Conservation (phyloP, 2,888 invertebrate genomes). For the Melieria omissa region DNA sequence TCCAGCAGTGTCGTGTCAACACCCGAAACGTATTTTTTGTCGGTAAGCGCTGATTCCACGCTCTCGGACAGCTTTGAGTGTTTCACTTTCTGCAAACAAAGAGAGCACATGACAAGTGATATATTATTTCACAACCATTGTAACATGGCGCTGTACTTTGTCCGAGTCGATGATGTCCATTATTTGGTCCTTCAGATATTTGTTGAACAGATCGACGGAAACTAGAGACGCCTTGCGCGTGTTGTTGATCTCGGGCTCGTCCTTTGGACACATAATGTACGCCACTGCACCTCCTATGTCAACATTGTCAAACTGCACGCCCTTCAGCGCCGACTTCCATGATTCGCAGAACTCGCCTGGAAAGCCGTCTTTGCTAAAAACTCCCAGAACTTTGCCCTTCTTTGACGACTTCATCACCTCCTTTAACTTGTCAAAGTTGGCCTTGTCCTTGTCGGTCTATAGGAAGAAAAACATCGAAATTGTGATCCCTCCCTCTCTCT, state of each 20-base stretch:
- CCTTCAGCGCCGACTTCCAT: constrained; percentile 85
- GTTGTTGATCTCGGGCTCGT: constrained; percentile 89
- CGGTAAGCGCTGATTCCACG: constrained; percentile 91
- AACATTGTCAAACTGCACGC: constrained; percentile 82
- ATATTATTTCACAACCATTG: neutral
- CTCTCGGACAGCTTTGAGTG: constrained; percentile 95
- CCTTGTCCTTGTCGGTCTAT: constrained; percentile 91
- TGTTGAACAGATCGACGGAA: constrained; percentile 94
- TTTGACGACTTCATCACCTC: constrained; percentile 87
- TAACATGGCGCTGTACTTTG: constrained; percentile 71
- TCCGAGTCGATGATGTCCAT: constrained; percentile 99
- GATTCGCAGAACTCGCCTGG: constrained; percentile 92
- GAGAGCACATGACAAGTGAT: constrained; percentile 55
- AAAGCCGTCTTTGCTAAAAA: constrained; percentile 93
- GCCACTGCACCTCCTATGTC: constrained; percentile 90
- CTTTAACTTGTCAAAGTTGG: constrained; percentile 83
- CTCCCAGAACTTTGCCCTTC: constrained; percentile 87
- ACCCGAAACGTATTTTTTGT: constrained; percentile 94
- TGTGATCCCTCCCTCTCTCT: neutral
- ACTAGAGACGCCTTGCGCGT: constrained; percentile 93
- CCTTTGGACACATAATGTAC: constrained; percentile 92
- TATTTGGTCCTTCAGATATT: constrained; percentile 96
- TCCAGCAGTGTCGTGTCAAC: constrained; percentile 91
- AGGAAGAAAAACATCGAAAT: neutral
- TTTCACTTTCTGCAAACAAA: constrained; percentile 84